Percentiles rank a stretch among this genome's conserved stretches.
Conservation (phyloP, 2,797 vertebrate species). For the Crypturellus tataupa region DNA sequence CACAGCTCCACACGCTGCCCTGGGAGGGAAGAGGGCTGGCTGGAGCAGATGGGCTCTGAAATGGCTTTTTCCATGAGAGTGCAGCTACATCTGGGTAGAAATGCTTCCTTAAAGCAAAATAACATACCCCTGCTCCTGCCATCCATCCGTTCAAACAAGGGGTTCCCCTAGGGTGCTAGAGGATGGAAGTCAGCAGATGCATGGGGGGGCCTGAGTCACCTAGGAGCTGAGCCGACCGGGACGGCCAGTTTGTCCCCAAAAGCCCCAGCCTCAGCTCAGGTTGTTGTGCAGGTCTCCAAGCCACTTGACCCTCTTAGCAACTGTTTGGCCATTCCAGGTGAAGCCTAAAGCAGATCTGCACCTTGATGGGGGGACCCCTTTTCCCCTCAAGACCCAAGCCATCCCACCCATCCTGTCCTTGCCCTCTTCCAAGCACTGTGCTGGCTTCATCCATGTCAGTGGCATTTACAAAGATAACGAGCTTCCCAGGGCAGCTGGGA, state of each 20-base stretch:
- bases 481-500: neutral
- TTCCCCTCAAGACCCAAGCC: neutral
- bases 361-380: neutral
- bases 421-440: rapidly evolving
- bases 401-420: neutral
- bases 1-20: neutral
- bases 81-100: too few relatives aligned
- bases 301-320: neutral
- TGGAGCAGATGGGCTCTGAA: neutral
- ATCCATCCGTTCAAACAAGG: neutral
- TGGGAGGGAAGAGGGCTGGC: too few relatives aligned
- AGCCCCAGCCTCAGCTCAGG: neutral
- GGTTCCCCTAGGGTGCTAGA: neutral
- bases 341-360: neutral
- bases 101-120: neutral
- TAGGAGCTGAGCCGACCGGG: neutral
- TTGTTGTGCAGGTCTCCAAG: neutral
- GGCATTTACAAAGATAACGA: neutral
- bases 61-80: too few relatives aligned
- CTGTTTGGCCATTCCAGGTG: neutral
- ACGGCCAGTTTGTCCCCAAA: neutral
- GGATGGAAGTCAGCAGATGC: neutral
- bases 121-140: neutral
- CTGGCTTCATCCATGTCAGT: rapidly evolving
- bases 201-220: neutral